Evolutionary conservation across 2,888 invertebrate genomes (phyloP), one percentile per base, ranked within the genome.

Genomic region (Tortricodes alternella): DNA sequence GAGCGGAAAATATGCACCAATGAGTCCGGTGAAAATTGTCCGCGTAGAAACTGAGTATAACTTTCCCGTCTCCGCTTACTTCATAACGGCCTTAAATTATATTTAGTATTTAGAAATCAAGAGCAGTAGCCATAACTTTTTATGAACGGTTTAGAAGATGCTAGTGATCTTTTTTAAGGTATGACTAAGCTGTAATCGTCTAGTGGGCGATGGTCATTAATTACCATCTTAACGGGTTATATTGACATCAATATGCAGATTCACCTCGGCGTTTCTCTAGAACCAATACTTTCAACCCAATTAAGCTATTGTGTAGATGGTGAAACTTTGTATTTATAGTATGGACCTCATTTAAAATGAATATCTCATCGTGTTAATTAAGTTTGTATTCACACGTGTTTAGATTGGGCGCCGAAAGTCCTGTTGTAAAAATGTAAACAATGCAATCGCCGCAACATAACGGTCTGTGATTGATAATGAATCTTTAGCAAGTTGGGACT

Each of bases 201-300:
- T 18, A 16, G 39, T 38, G 23, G 48, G 43, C 53, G 50, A 48
- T 19, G 35, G 23, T 56, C 56, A 56, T 56, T 50, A 37, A 56
- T 50, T 51, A 52, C 29, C 49, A 46, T 43, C 46, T 44, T 49
- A 61, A 55, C 50, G 49, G 59, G 34, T 38, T 51, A 56, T 58
- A 60, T 59, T 60, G 53, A 59, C 59, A 60, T 53, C 53, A 41
- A 56, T 59, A 59, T 60, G 60, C 46, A 53, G 49, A 56, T 51
- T 59, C 34, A 56, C 38, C 41, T 46, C 23, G 11, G 34, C 37
- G 43, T 44, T 50, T 56, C 50, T 56, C 37, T 37, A 44, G 37
- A 38, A 56, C 15, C 16, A 35, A 56, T 56, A 56, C 50, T 56
- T 46, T 56, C 50, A 56, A 50, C 56, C 56, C 50, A 56, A 56